Conservation (phyloP, 2,797 vertebrate species). For the Schizothorax lantsangensis region DNA sequence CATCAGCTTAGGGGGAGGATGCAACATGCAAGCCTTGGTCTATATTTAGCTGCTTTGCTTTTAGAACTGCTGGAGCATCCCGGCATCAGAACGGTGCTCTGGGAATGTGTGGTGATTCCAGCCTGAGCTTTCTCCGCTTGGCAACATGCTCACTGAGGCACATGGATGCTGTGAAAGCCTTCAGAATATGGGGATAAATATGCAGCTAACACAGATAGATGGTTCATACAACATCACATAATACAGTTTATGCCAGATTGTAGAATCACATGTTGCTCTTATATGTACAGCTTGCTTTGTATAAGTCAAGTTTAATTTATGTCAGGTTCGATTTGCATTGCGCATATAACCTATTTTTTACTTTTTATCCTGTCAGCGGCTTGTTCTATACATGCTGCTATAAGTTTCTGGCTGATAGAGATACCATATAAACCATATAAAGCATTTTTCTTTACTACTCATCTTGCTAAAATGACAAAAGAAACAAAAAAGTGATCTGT, state of each 20-base stretch:
- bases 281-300: not conserved
- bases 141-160: constrained; percentile 43
- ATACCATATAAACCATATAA: constrained; percentile 9
- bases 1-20: constrained; percentile 40
- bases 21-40: constrained; percentile 31
- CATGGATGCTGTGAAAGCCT: constrained; percentile 18
- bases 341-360: not conserved
- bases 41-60: constrained; percentile 55
- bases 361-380: not conserved
- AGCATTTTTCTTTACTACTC: not conserved
- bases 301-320: not conserved
- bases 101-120: constrained; percentile 43
- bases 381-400: not conserved
- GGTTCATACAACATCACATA: not conserved
- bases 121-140: constrained; percentile 44
- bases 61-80: constrained; percentile 45
- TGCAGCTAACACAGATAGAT: not conserved
- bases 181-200: constrained; percentile 15
- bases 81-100: constrained; percentile 42
- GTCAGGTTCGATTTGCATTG: not conserved
- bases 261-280: not conserved
- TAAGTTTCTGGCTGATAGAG: not conserved
- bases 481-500: not conserved
- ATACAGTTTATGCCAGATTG: not conserved
- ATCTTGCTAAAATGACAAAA: constrained; percentile 7